Evolutionary conservation across 2,113 vertebrate species (phyloP), one percentile per base, ranked within the genome.

Genomic region (Rhinogobius similis): DNA sequence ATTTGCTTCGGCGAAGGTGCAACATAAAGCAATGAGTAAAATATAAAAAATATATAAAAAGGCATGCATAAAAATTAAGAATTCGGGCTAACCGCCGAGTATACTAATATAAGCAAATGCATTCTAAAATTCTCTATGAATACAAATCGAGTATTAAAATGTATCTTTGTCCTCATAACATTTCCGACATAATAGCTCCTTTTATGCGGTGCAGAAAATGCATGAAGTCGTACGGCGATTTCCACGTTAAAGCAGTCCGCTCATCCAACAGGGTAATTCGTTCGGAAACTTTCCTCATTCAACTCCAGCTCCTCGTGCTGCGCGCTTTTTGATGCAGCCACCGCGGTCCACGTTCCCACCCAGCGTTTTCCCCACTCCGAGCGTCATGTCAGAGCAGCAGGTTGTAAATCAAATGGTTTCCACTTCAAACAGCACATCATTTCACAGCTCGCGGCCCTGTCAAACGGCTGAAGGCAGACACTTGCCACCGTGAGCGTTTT

Each of bases 391-490:
- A 62, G 7, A n/a, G 44, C 61, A 36, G n/a, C 76, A 56, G 62
- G 21, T 70, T 32, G 65, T 75, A 63, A 78, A 76, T 80, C 69
- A 46, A 14, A 48, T 70, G 38, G 65, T 78, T 80, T 76, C 72
- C 68, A 86, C 78, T 77, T 67, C 72, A 72, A 86, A 72, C 67
- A 68, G 65, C 68, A 52, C 76, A 76, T 82, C 50, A 26, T 80
- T 82, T 76, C 72, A 82, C 62, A 76, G 62, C 58, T 65, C 69
- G 6, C 21, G 3, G 38, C 39, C 68, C 64, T 36, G 50, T 46
- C 38, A 38, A 62, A 44, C 59, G 65, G 18, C 67, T 79, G 75
- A 76, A 67, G 26, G 10, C 24, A 50, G 73, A 26, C 5, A 6
- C 44, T 36, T 3, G 39, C 71, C 43, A 39, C 16, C 21, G 61